Evolutionary conservation across 2,797 vertebrate species (phyloP).

Genomic region (Zenarchopterus dispar): DNA sequence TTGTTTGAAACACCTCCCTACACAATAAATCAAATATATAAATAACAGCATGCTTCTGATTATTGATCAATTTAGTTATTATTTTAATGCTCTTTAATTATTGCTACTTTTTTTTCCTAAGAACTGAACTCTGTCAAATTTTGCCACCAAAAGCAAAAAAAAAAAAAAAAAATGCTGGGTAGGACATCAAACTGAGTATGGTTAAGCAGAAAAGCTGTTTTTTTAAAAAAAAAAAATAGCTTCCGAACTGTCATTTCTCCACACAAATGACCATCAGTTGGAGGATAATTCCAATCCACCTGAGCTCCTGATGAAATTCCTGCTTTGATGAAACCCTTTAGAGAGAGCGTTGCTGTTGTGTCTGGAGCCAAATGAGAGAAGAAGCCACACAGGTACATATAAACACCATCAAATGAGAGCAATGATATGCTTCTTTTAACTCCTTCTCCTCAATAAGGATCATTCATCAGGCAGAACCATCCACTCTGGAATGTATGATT

Average conservation of each 20-base stretch:
- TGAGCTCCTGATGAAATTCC: slow-evolving; percentile 40
- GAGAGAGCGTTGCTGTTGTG: slow-evolving; percentile 16
- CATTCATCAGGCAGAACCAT: slow-evolving; percentile 83
- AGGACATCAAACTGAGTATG: slow-evolving; percentile 20
- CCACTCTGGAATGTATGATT: slow-evolving; percentile 79
- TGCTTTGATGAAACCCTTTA: slow-evolving; percentile 47
- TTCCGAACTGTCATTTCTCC: slow-evolving; percentile 15
- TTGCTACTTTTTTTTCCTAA: not conserved
- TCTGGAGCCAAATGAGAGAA: slow-evolving; percentile 46
- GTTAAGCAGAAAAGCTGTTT: not conserved
- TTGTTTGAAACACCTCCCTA: too few relatives aligned
- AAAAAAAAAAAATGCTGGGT: slow-evolving; percentile 6
- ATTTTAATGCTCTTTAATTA: not conserved
- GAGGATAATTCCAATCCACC: slow-evolving; percentile 52
- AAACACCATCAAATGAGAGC: slow-evolving; percentile 71
- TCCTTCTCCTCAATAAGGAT: slow-evolving; percentile 76
- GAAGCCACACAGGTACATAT: slow-evolving; percentile 39
- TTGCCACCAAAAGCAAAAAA: not conserved
- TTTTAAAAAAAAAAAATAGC: too few relatives aligned
- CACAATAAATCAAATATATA: too few relatives aligned
- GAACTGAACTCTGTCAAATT: not conserved
- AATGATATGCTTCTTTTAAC: slow-evolving; percentile 84
- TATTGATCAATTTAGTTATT: too few relatives aligned
- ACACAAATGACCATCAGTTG: slow-evolving; percentile 50
- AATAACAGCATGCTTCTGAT: too few relatives aligned